Evolutionary conservation across 2,113 vertebrate species (phyloP).

Genomic region (Labrus mixtus): DNA sequence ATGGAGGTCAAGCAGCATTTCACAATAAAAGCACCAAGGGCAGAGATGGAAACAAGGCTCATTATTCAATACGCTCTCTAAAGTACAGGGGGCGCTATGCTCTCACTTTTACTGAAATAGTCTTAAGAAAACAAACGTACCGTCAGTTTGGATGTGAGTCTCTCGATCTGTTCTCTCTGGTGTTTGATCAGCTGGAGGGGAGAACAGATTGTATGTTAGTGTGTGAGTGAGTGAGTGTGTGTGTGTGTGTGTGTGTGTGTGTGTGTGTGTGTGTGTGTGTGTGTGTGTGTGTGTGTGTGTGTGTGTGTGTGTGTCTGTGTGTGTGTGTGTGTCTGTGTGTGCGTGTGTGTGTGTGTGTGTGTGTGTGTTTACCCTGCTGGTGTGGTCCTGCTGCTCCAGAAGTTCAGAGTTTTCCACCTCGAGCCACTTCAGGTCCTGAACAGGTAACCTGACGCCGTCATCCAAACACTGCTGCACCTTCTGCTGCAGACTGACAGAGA

Average conservation of each 20-base stretch:
- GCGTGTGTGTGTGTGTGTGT: background rate
- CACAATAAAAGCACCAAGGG: too few species aligned
- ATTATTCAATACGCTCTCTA: too few species aligned
- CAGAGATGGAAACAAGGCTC: too few species aligned
- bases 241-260: too few species aligned
- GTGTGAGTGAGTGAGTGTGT: too few species aligned
- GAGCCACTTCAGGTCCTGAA: constrained; percentile 93
- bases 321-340: background rate
- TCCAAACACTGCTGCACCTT: constrained; percentile 96
- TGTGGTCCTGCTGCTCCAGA: constrained; percentile 87
- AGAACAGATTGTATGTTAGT: background rate
- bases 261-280: too few species aligned
- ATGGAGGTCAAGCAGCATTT: too few species aligned
- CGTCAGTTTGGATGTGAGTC: constrained; percentile 85
- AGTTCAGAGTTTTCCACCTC: constrained; percentile 90
- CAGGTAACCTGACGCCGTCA: constrained; percentile 92
- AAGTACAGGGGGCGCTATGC: too few species aligned
- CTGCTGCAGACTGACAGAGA: constrained; percentile 87
- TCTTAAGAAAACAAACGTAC: constrained; percentile 75
- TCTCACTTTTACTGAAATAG: too few species aligned
- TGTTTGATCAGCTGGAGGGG: constrained; percentile 87
- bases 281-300: background rate
- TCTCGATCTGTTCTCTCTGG: constrained; percentile 91
- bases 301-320: background rate
- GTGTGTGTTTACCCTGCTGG: constrained; percentile 83